These are phyloP conservation scores for Himantopus leucocephalus DNA, from an alignment of 2,113 vertebrate species.

Conservation along the genomic window DNA sequence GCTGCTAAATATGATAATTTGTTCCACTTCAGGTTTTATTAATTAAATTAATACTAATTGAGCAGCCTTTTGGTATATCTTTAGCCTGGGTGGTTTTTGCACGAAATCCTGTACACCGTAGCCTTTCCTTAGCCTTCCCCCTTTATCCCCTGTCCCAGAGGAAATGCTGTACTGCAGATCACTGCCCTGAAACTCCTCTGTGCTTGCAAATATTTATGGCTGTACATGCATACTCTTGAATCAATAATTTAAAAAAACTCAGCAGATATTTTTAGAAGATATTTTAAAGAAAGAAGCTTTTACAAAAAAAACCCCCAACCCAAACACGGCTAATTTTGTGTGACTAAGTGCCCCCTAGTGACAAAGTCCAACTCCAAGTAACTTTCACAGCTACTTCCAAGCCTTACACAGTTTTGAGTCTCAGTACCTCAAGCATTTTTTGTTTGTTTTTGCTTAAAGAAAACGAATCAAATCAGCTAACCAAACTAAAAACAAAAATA, in stretches of 20 bases:
- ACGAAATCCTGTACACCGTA: background rate
- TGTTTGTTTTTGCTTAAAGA: background rate
- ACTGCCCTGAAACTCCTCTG: background rate
- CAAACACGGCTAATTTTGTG: conserved; percentile 51
- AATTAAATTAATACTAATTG: conserved; percentile 35
- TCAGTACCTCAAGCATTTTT: background rate
- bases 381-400: background rate
- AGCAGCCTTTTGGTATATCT: background rate
- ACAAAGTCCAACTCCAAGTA: conserved; percentile 50
- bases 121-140: background rate
- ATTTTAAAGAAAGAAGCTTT: background rate
- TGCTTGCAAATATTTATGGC: background rate
- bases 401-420: background rate
- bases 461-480: background rate
- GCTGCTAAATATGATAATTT: background rate
- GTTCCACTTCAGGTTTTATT: conserved; percentile 28
- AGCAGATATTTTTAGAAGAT: background rate
- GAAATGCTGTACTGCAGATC: background rate
- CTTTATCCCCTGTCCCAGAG: background rate
- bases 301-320: background rate
- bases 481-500: background rate
- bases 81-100: background rate
- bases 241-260: background rate
- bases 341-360: conserved; percentile 80
- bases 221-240: background rate